phyloP scores from a whole-genome alignment of 2,888 invertebrate species.

The Ormyrus labotus region DNA sequence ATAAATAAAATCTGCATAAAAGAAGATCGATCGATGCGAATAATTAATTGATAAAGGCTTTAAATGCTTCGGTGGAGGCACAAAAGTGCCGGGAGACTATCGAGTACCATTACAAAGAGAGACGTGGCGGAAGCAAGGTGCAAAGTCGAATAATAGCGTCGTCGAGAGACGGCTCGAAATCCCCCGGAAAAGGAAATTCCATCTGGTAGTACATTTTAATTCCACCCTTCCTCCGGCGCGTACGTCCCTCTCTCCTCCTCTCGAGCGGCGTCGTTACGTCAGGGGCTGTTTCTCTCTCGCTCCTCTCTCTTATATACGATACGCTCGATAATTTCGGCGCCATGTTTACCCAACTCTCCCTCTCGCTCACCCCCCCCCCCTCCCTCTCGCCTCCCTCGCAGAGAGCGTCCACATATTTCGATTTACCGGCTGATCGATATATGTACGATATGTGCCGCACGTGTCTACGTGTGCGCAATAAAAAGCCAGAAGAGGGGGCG shows the following conservation, averaged over 20 bases:
- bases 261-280: slow-evolving; percentile 11
- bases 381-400: slow-evolving; percentile 3
- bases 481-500: slow-evolving; percentile 4
- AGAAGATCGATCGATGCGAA: no score
- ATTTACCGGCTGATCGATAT: slow-evolving; percentile 54
- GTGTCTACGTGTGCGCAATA: not conserved
- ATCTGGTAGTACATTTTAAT: slow-evolving; percentile 5
- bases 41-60: no score
- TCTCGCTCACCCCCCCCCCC: not conserved
- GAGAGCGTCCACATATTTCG: slow-evolving; percentile 40
- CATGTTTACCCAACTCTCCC: slow-evolving; percentile 57
- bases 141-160: no score
- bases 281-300: slow-evolving; percentile 25
- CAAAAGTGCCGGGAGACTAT: no score
- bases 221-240: slow-evolving; percentile 5
- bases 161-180: no score
- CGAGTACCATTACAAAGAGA: no score
- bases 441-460: slow-evolving; percentile 8
- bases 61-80: no score
- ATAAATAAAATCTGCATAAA: no score
- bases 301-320: slow-evolving; percentile 40
- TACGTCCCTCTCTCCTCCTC: not conserved
- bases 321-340: slow-evolving; percentile 63
- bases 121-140: no score
- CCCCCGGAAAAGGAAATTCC: not conserved